These are phyloP conservation scores for Cerastoderma edule DNA, from an alignment of 2,888 invertebrate species.

Conservation along the genomic window DNA sequence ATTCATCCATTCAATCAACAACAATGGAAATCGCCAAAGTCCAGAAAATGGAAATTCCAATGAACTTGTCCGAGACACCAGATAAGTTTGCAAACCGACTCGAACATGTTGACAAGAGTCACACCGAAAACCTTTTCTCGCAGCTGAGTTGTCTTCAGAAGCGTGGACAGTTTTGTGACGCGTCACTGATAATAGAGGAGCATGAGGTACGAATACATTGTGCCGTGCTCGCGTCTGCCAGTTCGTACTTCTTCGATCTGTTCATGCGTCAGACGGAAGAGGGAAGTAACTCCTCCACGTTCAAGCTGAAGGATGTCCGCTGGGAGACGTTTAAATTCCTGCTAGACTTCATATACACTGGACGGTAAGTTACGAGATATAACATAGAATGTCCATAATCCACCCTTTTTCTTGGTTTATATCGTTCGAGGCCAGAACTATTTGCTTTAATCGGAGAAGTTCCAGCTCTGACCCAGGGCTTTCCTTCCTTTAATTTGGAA, in stretches of 20 bases:
- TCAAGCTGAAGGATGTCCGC: conserved; percentile 88
- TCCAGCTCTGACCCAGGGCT: too few species aligned
- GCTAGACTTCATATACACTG: conserved; percentile 93
- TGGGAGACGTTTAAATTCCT: conserved; percentile 89
- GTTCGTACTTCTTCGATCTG: conserved; percentile 90
- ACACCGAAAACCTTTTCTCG: conserved; percentile 38
- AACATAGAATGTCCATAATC: too few species aligned
- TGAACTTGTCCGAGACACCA: too few species aligned
- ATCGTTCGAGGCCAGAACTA: too few species aligned
- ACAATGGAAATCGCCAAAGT: too few species aligned
- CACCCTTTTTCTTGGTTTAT: too few species aligned
- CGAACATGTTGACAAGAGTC: conserved; percentile 30
- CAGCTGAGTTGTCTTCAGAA: conserved; percentile 91
- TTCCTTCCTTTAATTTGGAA: too few species aligned
- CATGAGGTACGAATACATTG: conserved; percentile 91
- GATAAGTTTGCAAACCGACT: conserved; percentile 11
- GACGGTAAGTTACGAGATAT: conserved; percentile 87
- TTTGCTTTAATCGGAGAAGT: too few species aligned
- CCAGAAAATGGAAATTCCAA: too few species aligned
- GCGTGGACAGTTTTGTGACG: conserved; percentile 94
- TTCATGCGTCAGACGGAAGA: conserved; percentile 86
- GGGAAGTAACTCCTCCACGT: conserved; percentile 80
- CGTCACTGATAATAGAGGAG: conserved; percentile 90
- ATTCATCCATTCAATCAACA: too few species aligned
- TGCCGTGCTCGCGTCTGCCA: conserved; percentile 91